Conservation (phyloP, 2,113 vertebrate species). For the Pyxicephalus adspersus region DNA sequence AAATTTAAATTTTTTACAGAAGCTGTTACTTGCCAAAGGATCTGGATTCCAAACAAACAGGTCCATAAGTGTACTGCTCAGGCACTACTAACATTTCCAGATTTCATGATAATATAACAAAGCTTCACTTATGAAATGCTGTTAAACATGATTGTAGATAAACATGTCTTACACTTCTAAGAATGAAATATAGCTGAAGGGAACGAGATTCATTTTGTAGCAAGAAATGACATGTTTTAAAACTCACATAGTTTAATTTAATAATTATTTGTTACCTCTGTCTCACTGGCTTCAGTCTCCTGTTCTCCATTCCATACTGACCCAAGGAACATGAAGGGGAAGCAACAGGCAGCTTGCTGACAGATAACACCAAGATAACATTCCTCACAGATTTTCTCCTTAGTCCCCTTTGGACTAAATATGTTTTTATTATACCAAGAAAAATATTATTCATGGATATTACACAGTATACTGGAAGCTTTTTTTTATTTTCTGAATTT, state of each 20-base stretch:
- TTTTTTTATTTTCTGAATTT: background rate
- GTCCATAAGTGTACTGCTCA: too few relatives aligned
- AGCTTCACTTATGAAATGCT: too few relatives aligned
- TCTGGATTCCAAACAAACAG: too few relatives aligned
- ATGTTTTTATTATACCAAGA: conserved; percentile 43
- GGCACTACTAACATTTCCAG: too few relatives aligned
- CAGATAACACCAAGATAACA: conserved; percentile 45
- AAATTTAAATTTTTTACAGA: too few relatives aligned
- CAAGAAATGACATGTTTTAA: conserved; percentile 14
- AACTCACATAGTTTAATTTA: background rate
- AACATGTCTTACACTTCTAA: background rate
- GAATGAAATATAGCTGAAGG: conserved; percentile 1
- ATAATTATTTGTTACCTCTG: conserved; percentile 19
- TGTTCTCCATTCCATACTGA: conserved; percentile 28
- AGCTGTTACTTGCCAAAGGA: too few relatives aligned
- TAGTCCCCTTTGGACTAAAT: conserved; percentile 40
- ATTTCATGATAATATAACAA: too few relatives aligned
- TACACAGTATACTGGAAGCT: conserved; percentile 28
- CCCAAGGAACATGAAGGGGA: conserved; percentile 16
- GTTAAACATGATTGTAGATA: conserved; percentile 6
- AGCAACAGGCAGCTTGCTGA: conserved; percentile 36
- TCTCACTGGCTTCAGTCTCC: conserved; percentile 32
- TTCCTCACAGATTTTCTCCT: conserved; percentile 36
- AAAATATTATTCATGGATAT: conserved; percentile 47
- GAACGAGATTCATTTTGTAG: conserved; percentile 17